Base-by-base conservation (phyloP, 2,797 vertebrate species). In the Eleutherodactylus coqui region DNA sequence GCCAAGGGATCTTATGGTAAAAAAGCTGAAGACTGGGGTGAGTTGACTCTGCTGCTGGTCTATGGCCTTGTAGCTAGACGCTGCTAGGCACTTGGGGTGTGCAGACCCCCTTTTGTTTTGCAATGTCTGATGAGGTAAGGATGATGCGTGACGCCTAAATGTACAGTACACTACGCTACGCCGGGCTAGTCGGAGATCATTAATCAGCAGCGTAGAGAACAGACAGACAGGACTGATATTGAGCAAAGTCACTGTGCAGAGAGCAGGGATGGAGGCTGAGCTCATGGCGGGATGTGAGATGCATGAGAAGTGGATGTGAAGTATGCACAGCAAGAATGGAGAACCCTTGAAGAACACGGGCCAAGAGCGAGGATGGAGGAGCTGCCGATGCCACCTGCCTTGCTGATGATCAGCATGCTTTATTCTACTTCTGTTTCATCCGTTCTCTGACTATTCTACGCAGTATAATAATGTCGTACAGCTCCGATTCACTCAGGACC, bases 231-330 rank as follows among this genome's bases (percentile, higher is more conserved):
- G 67, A 45, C 69, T 21, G 27, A 38, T 58, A 24, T 36, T 72
- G 36, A 55, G 69, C 49, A 83, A 72, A 72, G 80, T 82, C 80
- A 72, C 49, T 16, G 45, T 21, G 49, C 47, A 82, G 36, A 76
- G 36, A 76, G 41, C 10, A 9, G 80, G 36, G 36, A 72, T 14
- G 13, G 67, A 38, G 58, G 58, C 55, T 27, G 41, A 67, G 82
- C 47, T 43, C 16, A 43, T 24, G 64, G 36, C 0, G 51, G 51
- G 77, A 85, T 85, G 84, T 80, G 84, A 58, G 73, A 5, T 80
- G 84, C 84, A 85, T 85, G 84, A 67, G 47, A 80, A 85, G 77
- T 78, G 49, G 27, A 70, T 34, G 49, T 49, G n/a, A 38, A 73
- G 55, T 64, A 13, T 29, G 67, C 27, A 19, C 43, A 34, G 38